Evolutionary conservation across 2,797 vertebrate genomes (phyloP), one percentile per base, ranked within the genome.

Genomic region (Erithacus rubecula): DNA sequence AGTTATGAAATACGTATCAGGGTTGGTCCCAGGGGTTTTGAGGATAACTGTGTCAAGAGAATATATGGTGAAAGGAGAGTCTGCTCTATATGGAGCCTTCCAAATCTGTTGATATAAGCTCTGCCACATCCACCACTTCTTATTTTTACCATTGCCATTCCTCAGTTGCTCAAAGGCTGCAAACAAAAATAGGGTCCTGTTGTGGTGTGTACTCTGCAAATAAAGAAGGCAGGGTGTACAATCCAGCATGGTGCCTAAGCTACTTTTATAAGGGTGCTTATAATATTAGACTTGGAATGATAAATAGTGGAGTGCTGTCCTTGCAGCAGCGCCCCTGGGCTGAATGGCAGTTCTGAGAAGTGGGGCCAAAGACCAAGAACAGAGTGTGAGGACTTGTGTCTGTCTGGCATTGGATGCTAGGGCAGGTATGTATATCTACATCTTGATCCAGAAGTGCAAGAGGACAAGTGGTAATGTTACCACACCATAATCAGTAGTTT

Each of bases 11-110:
- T 87, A 81, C 6, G 0, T 30, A 65, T 83, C 55, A 32, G 30
- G 17, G 34, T 53, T 82, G 52, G 36, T 90, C 96, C 79, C 93
- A 58, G 47, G 91, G 95, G 94, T 96, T 91, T 93, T 84, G 83
- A 82, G 80, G 32, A 76, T 93, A 82, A 75, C 76, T 46, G 47
- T 87, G 68, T 87, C 83, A 77, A 69, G 83, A 77, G 82, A 72
- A 88, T 90, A 60, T 51, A n/a, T 60, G 27, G n/a, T 92, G 76
- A 72, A 47, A 81, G 37, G 22, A 81, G 64, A 65, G 44, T 51
- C 58, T 77, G 39, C n/a, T 92, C 29, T 88, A 9, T 55, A 14
- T 19, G 30, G 43, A 58, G 65, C 71, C 86, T 92, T 91, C 62
- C 32, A 41, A 53, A 83, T 75, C 69, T 80, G 41, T 86, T 82